Percentiles rank a stretch among this genome's conserved stretches.
phyloP scores from a whole-genome alignment of 2,113 vertebrate genomes.

The Panthera tigris region DNA sequence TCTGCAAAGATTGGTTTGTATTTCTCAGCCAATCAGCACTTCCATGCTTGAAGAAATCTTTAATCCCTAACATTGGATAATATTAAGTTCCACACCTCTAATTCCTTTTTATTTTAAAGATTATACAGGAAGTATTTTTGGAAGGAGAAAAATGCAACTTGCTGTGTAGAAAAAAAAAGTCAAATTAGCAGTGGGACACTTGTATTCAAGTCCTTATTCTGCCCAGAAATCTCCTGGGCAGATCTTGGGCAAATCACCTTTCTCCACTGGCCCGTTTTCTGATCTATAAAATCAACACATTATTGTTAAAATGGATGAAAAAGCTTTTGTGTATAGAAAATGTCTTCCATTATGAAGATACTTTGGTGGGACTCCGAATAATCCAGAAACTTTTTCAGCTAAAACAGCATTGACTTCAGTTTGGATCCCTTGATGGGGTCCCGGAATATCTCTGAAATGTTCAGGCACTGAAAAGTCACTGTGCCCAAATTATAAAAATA shows the following conservation, averaged over 20 bases:
- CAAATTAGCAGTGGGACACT: neutral
- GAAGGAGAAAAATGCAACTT: neutral
- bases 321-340: neutral
- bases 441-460: neutral
- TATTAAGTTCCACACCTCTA: neutral
- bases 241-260: neutral
- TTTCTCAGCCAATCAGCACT: constrained; percentile 47
- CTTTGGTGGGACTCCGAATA: neutral
- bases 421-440: neutral
- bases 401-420: neutral
- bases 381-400: neutral
- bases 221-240: neutral
- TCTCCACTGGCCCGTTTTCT: neutral
- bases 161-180: neutral
- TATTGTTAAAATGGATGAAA: constrained; percentile 11
- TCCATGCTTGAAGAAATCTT: neutral
- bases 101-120: neutral
- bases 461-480: neutral
- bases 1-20: neutral
- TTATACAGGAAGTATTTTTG: neutral
- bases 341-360: neutral
- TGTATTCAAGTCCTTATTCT: neutral
- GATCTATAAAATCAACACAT: neutral
- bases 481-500: neutral
- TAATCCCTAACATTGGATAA: neutral